A percentile compares a stretch with the other conserved stretches of the same genome.
Evolutionary conservation across 35 echinoderm and acorn worm species (phyloP).

Genomic region (Lytechinus pictus): DNA sequence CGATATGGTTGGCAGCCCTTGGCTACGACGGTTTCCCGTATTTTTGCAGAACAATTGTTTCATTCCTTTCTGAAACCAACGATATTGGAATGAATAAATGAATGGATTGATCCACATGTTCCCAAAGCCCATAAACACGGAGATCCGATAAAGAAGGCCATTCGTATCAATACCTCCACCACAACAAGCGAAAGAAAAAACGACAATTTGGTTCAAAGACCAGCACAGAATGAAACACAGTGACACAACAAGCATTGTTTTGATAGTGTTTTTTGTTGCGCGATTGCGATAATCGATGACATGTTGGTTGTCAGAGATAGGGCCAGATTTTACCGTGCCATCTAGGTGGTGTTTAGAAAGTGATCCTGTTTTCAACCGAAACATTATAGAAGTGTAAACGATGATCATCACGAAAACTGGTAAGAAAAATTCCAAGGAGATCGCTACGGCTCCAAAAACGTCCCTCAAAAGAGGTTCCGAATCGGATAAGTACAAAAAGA

Average conservation of each 20-base stretch:
- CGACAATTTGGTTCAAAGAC: constrained; percentile 44
- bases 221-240: constrained; percentile 32
- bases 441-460: not conserved
- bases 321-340: too few relatives aligned
- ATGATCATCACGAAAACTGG: constrained; percentile 57
- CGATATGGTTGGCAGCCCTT: not conserved
- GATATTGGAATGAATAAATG: constrained; percentile 61
- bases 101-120: constrained; percentile 72
- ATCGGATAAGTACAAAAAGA: not conserved
- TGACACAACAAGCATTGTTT: not conserved
- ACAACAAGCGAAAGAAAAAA: constrained; percentile 25
- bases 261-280: not conserved
- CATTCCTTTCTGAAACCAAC: constrained; percentile 26
- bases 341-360: too few relatives aligned
- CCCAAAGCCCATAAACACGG: constrained; percentile 54
- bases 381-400: constrained; percentile 48
- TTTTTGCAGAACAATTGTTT: not conserved
- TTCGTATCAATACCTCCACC: not conserved
- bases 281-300: not conserved
- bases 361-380: not conserved
- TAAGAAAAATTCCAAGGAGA: constrained; percentile 29
- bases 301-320: too few relatives aligned
- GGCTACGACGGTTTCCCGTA: not conserved
- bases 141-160: not conserved
- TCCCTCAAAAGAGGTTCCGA: not conserved